Base-by-base conservation (phyloP, 2,797 vertebrate genomes). In the Scolopax bukidnonensis region DNA sequence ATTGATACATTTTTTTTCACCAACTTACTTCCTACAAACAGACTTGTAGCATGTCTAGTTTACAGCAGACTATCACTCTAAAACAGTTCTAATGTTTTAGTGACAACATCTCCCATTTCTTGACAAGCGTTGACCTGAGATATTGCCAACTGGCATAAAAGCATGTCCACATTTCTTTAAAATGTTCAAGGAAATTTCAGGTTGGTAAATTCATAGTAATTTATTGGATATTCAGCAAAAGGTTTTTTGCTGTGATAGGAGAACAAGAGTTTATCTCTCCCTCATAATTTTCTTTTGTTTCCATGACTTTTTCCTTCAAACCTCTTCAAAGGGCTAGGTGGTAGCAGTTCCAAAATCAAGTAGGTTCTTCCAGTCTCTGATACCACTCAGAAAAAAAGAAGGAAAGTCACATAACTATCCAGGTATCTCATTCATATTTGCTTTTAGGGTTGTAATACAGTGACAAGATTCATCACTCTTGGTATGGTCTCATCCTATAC, bases 81-180 rank as follows among this genome's bases (percentile, higher is more conserved):
- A 85, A 74, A 10, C 16, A 20, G 6, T 12, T 69, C 15, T 11
- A 65, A 27, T 57, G 56, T 76, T 94, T 91, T n/a, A 65, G 33
- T 30, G 23, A 30, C 16, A 48, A 13, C 2, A 11, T 33, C 41
- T 69, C 81, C 25, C 14, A 8, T 20, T 33, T 25, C 12, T 48
- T 82, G 19, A 36, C 23, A 84, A 53, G 2, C 19, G 40, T 0
- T 81, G 51, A 65, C 13, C 23, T 53, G 25, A 84, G 16, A 32
- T 84, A 77, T 47, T 87, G 6, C 3, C 15, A 71, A 67, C 11
- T 8, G 15, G 7, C 11, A 32, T 43, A 36, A 64, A 74, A 75
- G 5, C 40, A 12, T 0, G 0, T 14, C 45, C 21, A 19, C 24
- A 51, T 30, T 54, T 64, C 23, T 38, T 45, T n/a, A 36, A 68